phyloP scores from a whole-genome alignment of 2,113 vertebrate genomes.

The Seriola rivoliana region DNA sequence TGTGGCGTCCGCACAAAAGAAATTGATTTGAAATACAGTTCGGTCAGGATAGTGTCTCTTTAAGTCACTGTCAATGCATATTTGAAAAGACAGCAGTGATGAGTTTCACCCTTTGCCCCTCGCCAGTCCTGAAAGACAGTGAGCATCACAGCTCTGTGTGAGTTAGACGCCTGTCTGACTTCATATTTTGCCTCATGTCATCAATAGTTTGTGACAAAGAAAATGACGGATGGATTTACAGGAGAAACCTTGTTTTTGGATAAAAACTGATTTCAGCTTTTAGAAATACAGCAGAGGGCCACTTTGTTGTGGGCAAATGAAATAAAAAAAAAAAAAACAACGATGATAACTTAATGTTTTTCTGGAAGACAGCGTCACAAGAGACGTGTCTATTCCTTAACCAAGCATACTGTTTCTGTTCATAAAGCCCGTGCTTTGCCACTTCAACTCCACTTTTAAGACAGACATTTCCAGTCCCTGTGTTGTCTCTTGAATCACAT shows the following conservation, averaged over 20 bases:
- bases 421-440: conserved; percentile 6
- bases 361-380: conserved; percentile 11
- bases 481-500: conserved; percentile 51
- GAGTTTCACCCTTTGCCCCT: conserved; percentile 65
- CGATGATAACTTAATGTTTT: conserved; percentile 25
- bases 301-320: conserved; percentile 4
- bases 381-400: conserved; percentile 12
- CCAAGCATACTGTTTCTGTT: not conserved
- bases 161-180: conserved; percentile 6
- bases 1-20: conserved; percentile 51
- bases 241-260: conserved; percentile 13
- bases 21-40: conserved; percentile 76
- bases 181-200: conserved; percentile 26
- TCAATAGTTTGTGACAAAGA: conserved; percentile 23
- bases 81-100: conserved; percentile 73
- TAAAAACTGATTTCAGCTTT: not conserved
- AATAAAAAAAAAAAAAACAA: not conserved
- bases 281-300: conserved; percentile 14
- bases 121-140: not conserved
- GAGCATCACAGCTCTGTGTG: conserved; percentile 1
- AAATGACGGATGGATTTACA: conserved; percentile 16
- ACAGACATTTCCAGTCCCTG: conserved; percentile 21
- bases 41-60: conserved; percentile 68
- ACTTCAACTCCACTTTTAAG: conserved; percentile 5
- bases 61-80: conserved; percentile 73